Evolutionary conservation across 1,140 invertebrate genomes (phyloP).

Genomic region (Dreissena rostriformis): DNA sequence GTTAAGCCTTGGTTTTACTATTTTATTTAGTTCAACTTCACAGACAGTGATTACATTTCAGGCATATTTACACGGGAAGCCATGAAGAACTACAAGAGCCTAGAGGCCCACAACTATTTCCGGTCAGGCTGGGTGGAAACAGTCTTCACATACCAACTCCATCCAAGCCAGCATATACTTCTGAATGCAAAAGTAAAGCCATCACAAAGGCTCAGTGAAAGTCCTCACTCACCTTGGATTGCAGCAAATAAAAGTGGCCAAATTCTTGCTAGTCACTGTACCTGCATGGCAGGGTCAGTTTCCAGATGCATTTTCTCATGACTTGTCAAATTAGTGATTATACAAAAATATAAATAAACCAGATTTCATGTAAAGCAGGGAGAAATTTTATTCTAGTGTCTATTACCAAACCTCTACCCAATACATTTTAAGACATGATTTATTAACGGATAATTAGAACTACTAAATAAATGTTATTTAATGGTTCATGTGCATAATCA

Average conservation of each 20-base stretch:
- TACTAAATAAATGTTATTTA: background rate
- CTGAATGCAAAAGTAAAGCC: background rate
- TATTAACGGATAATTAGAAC: background rate
- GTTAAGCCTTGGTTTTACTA: no score
- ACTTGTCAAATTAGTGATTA: background rate
- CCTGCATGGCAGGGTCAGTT: background rate
- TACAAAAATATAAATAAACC: background rate
- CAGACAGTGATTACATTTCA: no score
- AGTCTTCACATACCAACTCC: background rate
- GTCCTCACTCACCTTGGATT: background rate
- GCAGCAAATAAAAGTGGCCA: background rate
- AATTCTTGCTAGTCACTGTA: background rate
- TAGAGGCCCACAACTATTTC: constrained; percentile 50
- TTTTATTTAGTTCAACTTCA: no score
- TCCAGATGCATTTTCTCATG: background rate
- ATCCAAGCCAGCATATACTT: no score
- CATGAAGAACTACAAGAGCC: constrained; percentile 44
- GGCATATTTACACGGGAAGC: constrained; percentile 32
- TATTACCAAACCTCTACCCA: background rate
- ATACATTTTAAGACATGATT: background rate
- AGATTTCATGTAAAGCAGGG: background rate
- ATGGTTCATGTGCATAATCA: no score
- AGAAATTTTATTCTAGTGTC: background rate
- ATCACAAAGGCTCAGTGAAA: background rate
- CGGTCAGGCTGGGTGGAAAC: constrained; percentile 51